These are phyloP conservation scores for Micrasema minimum DNA, from an alignment of 1,140 invertebrate species.

Conservation along the genomic window DNA sequence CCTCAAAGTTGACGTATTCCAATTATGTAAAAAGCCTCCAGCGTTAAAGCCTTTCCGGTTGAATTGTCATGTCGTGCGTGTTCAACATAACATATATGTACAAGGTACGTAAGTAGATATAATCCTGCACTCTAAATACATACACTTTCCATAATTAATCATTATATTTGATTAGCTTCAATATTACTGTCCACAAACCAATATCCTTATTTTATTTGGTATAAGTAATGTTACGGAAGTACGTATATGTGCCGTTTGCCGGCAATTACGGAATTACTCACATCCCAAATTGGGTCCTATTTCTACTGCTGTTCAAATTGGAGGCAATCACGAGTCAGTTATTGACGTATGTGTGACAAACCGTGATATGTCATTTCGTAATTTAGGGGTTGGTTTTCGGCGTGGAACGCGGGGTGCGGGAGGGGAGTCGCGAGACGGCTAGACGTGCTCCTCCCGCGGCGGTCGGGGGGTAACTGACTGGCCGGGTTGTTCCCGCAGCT, in stretches of 20 bases:
- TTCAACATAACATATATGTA: background rate
- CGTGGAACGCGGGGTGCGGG: slow-evolving; percentile 19
- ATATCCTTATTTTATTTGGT: background rate
- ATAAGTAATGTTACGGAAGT: background rate
- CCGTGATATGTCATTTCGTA: slow-evolving; percentile 29
- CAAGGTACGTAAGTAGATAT: background rate
- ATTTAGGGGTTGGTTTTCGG: slow-evolving; percentile 21
- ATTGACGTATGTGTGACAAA: slow-evolving; percentile 28
- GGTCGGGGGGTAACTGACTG: slow-evolving; percentile 24
- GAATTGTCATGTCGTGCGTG: slow-evolving; percentile 14
- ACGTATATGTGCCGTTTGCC: background rate
- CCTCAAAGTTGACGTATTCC: too few species aligned
- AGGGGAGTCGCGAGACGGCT: slow-evolving; percentile 8
- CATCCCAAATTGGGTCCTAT: slow-evolving; percentile 15
- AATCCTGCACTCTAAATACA: background rate
- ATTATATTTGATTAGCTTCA: too few species aligned
- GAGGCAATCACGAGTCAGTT: slow-evolving; percentile 3
- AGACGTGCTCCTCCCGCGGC: slow-evolving; percentile 15
- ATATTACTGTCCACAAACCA: too few species aligned
- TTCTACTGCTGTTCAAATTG: slow-evolving; percentile 21
- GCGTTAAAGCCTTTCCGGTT: background rate
- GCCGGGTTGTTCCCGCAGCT: slow-evolving; percentile 28
- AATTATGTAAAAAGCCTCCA: slow-evolving; percentile 32
- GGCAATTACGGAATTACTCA: slow-evolving; percentile 8
- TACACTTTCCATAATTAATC: background rate